Evolutionary conservation across 2,113 vertebrate genomes (phyloP).

Genomic region (Ictalurus furcatus): DNA sequence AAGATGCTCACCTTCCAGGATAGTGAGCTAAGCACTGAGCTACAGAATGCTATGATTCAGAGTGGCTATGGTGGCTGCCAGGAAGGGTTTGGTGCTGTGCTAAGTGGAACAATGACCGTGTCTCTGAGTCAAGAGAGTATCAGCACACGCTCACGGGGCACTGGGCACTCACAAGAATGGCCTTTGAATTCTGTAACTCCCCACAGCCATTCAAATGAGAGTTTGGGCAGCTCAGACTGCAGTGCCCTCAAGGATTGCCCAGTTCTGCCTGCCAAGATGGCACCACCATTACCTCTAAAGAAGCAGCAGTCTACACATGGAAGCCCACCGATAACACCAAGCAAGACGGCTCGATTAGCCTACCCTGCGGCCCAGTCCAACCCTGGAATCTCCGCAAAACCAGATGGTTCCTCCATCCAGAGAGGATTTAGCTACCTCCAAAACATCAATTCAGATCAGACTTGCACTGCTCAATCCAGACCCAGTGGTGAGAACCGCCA

Average conservation of each 20-base stretch:
- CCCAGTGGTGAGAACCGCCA: constrained; percentile 76
- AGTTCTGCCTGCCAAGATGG: constrained; percentile 29
- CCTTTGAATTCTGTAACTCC: constrained; percentile 51
- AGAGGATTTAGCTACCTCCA: constrained; percentile 65
- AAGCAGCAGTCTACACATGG: constrained; percentile 39
- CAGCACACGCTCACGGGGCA: constrained; percentile 82
- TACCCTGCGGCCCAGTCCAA: constrained; percentile 63
- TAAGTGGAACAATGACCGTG: constrained; percentile 73
- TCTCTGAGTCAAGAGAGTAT: constrained; percentile 92
- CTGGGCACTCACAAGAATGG: constrained; percentile 85
- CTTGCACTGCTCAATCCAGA: constrained; percentile 1
- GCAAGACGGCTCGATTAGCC: constrained; percentile 64
- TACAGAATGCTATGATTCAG: constrained; percentile 86
- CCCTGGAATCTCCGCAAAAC: constrained; percentile 44
- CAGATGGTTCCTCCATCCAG: constrained; percentile 54
- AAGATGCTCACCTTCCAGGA: constrained; percentile 91
- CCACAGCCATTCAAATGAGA: constrained; percentile 74
- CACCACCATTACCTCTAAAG: constrained; percentile 27
- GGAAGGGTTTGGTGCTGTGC: constrained; percentile 67
- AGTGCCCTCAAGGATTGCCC: constrained; percentile 69
- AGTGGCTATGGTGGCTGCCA: constrained; percentile 67
- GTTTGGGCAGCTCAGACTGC: constrained; percentile 65
- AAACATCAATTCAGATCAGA: constrained; percentile 19
- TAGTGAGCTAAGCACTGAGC: constrained; percentile 87
- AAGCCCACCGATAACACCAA: constrained; percentile 63